A percentile compares a stretch with the other conserved stretches of the same genome.
Evolutionary conservation across 1,140 invertebrate genomes (phyloP).

Genomic region (Rhagoletis pomonella): DNA sequence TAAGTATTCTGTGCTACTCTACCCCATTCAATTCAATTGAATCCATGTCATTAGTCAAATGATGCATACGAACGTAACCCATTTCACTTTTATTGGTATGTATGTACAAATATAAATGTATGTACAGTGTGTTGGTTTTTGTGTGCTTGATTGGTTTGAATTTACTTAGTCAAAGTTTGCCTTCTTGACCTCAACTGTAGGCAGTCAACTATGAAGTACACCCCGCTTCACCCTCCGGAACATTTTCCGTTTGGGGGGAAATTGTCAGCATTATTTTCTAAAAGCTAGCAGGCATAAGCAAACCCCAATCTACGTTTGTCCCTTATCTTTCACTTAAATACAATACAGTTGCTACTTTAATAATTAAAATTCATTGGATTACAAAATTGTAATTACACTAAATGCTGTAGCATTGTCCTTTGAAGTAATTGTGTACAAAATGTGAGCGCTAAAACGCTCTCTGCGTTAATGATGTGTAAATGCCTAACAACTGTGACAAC

Average conservation of each 20-base stretch:
- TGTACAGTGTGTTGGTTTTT: background rate
- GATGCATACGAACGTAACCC: background rate
- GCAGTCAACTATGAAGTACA: background rate
- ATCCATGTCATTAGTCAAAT: background rate
- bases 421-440: slow-evolving; percentile 11
- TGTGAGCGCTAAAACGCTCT: background rate
- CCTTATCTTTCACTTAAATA: background rate
- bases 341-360: background rate
- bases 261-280: background rate
- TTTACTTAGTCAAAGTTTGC: background rate
- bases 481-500: background rate
- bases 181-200: background rate
- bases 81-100: background rate
- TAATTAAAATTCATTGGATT: slow-evolving; percentile 40
- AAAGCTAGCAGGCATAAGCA: background rate
- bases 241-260: background rate
- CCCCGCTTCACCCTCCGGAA: background rate
- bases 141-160: background rate
- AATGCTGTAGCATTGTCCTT: background rate
- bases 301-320: background rate
- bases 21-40: background rate
- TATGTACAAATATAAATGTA: background rate
- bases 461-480: slow-evolving; percentile 33
- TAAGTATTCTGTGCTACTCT: no score
- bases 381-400: slow-evolving; percentile 25